Evolutionary conservation across 2,888 invertebrate genomes (phyloP), one percentile per base, ranked within the genome.

Genomic region (Diarsia dahlii): DNA sequence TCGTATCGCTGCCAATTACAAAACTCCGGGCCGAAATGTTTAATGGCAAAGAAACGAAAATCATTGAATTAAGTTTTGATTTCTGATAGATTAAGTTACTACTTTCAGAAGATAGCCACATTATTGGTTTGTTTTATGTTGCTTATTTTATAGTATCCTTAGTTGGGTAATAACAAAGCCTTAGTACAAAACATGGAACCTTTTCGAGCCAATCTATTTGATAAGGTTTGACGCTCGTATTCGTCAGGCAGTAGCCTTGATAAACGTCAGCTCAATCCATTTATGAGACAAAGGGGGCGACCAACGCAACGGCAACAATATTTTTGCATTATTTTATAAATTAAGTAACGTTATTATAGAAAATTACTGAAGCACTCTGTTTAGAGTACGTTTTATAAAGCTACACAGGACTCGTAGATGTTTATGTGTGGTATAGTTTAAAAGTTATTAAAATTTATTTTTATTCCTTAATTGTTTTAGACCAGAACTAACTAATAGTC

Each of bases 131-230:
- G 13, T 48, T 15, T 69, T 48, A 2, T 2, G n/a, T 0, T 15
- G 39, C 46, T n/a, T 72, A 46, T 46, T 72, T 46, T 60, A 23
- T 72, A 9, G 13, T 46, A 34, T 56, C 5, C 28, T n/a, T 54
- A 12, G 28, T 23, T 34, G 34, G n/a, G 20, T 71, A 23, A 9
- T 54, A n/a, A 45, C 18, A 54, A n/a, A 54, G 72, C 45, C 46
- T 45, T 72, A 45, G 18, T 34, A 34, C 23, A 72, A 18, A 46
- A 46, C 46, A 45, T 63, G n/a, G 9, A 56, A 56, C 10, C n/a
- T 81, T 79, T 85, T 86, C 71, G 64, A 68, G 85, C 84, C 88
- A 89, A 91, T 90, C 87, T 86, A 90, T 89, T 91, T 91, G 89
- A 92, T 92, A 90, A 91, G 87, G 74, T 91, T 88, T 87, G 88